These are phyloP conservation scores for Azorinus chamasolen DNA, from an alignment of 2,888 invertebrate species.

Conservation along the genomic window DNA sequence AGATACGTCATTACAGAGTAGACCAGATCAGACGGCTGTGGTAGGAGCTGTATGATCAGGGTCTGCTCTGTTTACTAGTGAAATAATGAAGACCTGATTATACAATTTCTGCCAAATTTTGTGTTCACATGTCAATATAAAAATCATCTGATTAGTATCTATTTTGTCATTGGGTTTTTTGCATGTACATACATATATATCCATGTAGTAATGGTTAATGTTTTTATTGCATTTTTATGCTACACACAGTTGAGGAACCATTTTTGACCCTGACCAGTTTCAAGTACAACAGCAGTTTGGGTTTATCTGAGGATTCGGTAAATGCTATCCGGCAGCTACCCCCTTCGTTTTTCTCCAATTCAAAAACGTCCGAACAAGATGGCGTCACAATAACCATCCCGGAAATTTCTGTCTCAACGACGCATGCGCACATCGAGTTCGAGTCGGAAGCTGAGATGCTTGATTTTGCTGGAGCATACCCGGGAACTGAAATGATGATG, in stretches of 20 bases:
- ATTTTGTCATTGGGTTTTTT: too few relatives aligned
- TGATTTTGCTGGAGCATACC: constrained; percentile 9
- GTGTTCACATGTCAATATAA: too few relatives aligned
- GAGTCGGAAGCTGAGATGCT: constrained; percentile 22
- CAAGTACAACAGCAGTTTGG: not conserved
- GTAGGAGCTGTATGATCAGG: too few relatives aligned
- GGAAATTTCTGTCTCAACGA: not conserved
- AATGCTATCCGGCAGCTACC: not conserved
- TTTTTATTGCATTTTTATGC: too few relatives aligned
- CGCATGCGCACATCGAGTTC: constrained; percentile 7
- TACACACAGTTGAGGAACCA: constrained; percentile 19
- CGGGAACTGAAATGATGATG: constrained; percentile 13
- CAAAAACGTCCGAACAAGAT: constrained; percentile 20
- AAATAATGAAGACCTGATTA: too few relatives aligned
- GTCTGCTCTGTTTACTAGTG: too few relatives aligned
- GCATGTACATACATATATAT: too few relatives aligned
- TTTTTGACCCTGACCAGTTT: constrained; percentile 9
- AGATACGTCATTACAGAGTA: too few relatives aligned
- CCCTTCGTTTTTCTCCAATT: constrained; percentile 7
- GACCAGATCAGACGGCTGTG: too few relatives aligned
- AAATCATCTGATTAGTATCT: too few relatives aligned
- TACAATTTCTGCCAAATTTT: too few relatives aligned
- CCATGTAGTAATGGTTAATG: too few relatives aligned
- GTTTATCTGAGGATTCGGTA: constrained; percentile 9
- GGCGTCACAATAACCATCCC: constrained; percentile 9